Conservation (phyloP, 2,888 invertebrate species). For the Oscheius sp. region DNA sequence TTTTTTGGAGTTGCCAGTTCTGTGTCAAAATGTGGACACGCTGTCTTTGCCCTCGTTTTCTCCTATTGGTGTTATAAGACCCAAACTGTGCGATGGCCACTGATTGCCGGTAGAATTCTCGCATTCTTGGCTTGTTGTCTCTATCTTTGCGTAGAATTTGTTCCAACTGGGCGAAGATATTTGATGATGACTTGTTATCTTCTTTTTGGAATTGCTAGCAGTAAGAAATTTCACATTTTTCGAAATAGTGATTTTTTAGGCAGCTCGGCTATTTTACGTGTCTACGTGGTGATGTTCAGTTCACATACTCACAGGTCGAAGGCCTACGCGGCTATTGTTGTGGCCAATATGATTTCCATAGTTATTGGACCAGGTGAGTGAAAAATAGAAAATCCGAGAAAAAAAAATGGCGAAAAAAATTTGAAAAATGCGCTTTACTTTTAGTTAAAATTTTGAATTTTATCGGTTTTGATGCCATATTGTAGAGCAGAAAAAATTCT, state of each 20-base stretch:
- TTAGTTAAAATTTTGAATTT: background rate
- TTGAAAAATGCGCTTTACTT: no score
- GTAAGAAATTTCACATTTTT: slow-evolving; percentile 28
- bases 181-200: slow-evolving; percentile 52
- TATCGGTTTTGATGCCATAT: no score
- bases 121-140: slow-evolving; percentile 52
- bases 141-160: slow-evolving; percentile 53
- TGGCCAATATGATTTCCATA: slow-evolving; percentile 51
- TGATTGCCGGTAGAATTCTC: slow-evolving; percentile 47
- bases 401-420: background rate
- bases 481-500: no score
- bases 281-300: slow-evolving; percentile 54
- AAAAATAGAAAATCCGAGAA: no score
- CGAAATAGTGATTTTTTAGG: no score
- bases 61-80: slow-evolving; percentile 55
- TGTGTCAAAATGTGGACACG: slow-evolving; percentile 55
- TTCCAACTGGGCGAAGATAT: slow-evolving; percentile 47
- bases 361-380: slow-evolving; percentile 51
- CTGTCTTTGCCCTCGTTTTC: slow-evolving; percentile 55
- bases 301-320: slow-evolving; percentile 41
- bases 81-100: slow-evolving; percentile 47
- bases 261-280: slow-evolving; percentile 47
- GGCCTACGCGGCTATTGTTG: slow-evolving; percentile 47
- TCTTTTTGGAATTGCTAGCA: slow-evolving; percentile 49
- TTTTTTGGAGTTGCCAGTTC: slow-evolving; percentile 60